A percentile compares a stretch with the other conserved stretches of the same genome.
phyloP scores from a whole-genome alignment of 2,797 vertebrate species.

The Spatula clypeata region DNA sequence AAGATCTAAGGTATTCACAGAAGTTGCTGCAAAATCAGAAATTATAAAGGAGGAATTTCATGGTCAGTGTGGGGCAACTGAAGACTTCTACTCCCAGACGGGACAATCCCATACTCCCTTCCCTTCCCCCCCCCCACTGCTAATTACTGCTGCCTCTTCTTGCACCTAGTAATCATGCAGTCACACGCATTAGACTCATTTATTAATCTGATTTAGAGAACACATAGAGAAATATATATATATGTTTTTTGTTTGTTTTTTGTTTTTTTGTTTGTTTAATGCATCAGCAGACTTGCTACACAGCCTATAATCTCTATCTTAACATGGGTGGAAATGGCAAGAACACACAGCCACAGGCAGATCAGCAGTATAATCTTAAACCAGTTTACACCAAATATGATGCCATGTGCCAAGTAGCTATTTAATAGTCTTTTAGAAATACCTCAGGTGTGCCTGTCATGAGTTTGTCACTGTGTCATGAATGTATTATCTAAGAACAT shows the following conservation, averaged over 20 bases:
- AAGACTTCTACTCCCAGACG: not conserved
- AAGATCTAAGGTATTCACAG: not conserved
- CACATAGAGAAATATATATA: not conserved
- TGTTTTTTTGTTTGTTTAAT: rapidly evolving
- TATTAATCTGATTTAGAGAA: not conserved
- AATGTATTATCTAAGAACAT: not conserved
- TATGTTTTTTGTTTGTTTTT: no score
- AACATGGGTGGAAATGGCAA: not conserved
- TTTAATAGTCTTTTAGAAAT: not conserved
- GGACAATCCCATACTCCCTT: not conserved
- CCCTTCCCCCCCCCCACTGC: not conserved
- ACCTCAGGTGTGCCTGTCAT: not conserved
- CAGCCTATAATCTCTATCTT: rapidly evolving
- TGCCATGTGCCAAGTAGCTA: not conserved
- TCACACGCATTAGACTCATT: not conserved
- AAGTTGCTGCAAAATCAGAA: not conserved
- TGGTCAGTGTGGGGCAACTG: rapidly evolving
- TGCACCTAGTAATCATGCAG: not conserved
- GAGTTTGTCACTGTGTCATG: rapidly evolving
- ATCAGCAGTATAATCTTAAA: not conserved
- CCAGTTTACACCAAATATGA: not conserved
- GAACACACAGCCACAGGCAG: not conserved
- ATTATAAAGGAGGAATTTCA: not conserved
- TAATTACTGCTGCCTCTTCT: not conserved
- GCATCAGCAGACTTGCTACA: rapidly evolving